Evolutionary conservation across 2,888 invertebrate species (phyloP).

Genomic region (Drosophila anceps): DNA sequence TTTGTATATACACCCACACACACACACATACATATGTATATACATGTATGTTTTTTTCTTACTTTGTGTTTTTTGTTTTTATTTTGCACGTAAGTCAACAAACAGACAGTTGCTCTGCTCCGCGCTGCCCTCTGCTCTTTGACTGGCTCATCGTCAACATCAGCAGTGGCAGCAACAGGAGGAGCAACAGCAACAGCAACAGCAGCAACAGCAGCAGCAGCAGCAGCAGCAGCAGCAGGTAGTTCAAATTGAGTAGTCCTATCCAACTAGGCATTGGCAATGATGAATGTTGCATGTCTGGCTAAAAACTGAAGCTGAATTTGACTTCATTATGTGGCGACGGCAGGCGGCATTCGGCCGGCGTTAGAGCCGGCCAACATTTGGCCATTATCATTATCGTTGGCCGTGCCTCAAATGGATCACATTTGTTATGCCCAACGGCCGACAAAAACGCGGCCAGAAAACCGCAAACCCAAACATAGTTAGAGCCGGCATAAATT

Average conservation of each 20-base stretch:
- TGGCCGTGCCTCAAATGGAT: slow-evolving; percentile 30
- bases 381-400: slow-evolving; percentile 40
- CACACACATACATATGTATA: background rate
- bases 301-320: background rate
- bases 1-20: background rate
- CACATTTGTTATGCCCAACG: slow-evolving; percentile 39
- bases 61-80: slow-evolving; percentile 2
- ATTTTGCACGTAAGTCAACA: slow-evolving; percentile 20
- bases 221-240: background rate
- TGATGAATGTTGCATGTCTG: slow-evolving; percentile 24
- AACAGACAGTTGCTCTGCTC: background rate
- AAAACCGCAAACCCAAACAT: background rate
- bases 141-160: slow-evolving; percentile 4
- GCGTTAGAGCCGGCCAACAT: slow-evolving; percentile 10
- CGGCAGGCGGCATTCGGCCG: background rate
- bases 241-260: slow-evolving; percentile 15
- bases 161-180: background rate
- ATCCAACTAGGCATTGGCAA: slow-evolving; percentile 8
- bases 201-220: no score
- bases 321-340: background rate
- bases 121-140: background rate
- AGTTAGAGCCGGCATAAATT: slow-evolving; percentile 35
- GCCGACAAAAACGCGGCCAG: background rate
- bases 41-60: background rate
- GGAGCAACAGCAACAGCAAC: background rate